phyloP scores from a whole-genome alignment of 2,888 invertebrate genomes.

The Morinoia aosen region DNA sequence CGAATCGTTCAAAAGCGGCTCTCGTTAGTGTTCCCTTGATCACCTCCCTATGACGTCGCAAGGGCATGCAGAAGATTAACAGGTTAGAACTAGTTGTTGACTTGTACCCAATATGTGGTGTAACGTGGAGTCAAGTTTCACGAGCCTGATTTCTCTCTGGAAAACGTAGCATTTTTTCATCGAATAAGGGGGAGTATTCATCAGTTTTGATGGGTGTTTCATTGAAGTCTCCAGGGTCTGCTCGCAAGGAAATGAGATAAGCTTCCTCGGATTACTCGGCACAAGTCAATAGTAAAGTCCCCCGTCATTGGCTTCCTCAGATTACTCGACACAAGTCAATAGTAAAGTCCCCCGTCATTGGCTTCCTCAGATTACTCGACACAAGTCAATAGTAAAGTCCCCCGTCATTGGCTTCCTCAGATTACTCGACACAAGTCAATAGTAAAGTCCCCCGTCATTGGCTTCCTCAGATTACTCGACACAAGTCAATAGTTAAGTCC shows the following conservation, averaged over 20 bases:
- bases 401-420: background rate
- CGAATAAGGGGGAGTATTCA: background rate
- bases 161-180: background rate
- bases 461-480: background rate
- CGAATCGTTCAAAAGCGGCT: background rate
- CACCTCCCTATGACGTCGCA: background rate
- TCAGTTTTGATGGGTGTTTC: background rate
- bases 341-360: background rate
- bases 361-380: background rate
- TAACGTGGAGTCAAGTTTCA: background rate
- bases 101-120: background rate
- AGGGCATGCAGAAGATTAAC: background rate
- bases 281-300: background rate
- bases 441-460: background rate
- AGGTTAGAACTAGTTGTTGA: background rate
- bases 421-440: background rate
- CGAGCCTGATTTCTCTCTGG: background rate
- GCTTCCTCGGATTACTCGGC: background rate
- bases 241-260: background rate
- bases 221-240: background rate
- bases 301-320: background rate
- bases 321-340: background rate
- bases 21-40: background rate
- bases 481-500: background rate
- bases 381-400: background rate